Conservation (phyloP, 2,888 invertebrate species). For the Drosophila mettleri region DNA sequence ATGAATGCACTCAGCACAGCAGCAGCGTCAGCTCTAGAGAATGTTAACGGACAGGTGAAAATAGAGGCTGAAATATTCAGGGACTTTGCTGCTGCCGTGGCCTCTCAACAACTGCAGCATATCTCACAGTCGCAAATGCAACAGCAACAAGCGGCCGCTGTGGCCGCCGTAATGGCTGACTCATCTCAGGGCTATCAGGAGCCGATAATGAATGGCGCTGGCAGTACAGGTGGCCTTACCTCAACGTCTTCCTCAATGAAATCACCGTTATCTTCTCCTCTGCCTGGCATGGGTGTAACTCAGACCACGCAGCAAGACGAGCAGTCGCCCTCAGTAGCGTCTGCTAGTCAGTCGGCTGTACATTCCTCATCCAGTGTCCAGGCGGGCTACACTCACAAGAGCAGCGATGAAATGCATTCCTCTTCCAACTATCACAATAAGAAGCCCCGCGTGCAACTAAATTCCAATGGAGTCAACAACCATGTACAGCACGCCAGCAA, state of each 20-base stretch:
- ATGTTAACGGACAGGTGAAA: conserved; percentile 79
- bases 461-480: conserved; percentile 36
- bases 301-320: conserved; percentile 29
- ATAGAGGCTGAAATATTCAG: conserved; percentile 83
- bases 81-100: conserved; percentile 83
- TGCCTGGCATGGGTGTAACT: conserved; percentile 58
- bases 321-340: conserved; percentile 29
- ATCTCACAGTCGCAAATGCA: conserved; percentile 79
- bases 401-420: conserved; percentile 75
- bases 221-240: conserved; percentile 73
- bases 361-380: conserved; percentile 70
- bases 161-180: conserved; percentile 71
- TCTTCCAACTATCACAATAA: conserved; percentile 79
- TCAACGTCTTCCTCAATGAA: conserved; percentile 85
- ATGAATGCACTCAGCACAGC: conserved; percentile 78
- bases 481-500: conserved; percentile 54
- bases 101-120: conserved; percentile 82
- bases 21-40: conserved; percentile 74
- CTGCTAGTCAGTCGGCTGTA: conserved; percentile 58
- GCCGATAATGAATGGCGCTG: conserved; percentile 65
- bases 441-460: conserved; percentile 81
- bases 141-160: conserved; percentile 72
- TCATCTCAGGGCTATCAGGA: conserved; percentile 79
- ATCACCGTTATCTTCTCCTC: conserved; percentile 83
- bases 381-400: conserved; percentile 56